Percentiles rank a stretch among this genome's conserved stretches.
These are phyloP conservation scores for Vanacampus margaritifer DNA, from an alignment of 2,113 vertebrate genomes.

Conservation along the genomic window DNA sequence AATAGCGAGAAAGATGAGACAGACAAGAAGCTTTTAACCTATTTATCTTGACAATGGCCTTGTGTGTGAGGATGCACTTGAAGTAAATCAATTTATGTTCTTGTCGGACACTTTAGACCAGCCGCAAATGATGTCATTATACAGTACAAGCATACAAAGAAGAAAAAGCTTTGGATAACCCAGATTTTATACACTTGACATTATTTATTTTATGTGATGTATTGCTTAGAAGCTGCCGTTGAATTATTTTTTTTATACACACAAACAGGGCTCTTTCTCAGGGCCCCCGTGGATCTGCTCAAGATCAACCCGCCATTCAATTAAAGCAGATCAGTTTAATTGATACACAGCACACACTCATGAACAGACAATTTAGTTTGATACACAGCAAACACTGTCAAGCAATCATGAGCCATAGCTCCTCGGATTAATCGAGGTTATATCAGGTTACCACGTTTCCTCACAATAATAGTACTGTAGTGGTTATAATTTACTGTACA, in stretches of 20 bases:
- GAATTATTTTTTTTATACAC: no score
- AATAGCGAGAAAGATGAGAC: background rate
- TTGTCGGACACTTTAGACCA: background rate
- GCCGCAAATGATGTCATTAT: slow-evolving; percentile 18
- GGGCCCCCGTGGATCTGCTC: slow-evolving; percentile 41
- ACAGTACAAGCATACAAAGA: background rate
- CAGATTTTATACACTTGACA: slow-evolving; percentile 22
- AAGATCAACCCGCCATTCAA: slow-evolving; percentile 28
- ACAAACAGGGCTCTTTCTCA: slow-evolving; percentile 4
- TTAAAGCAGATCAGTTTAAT: slow-evolving; percentile 14
- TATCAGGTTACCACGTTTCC: background rate
- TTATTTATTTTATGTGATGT: background rate
- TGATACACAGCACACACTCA: slow-evolving; percentile 30
- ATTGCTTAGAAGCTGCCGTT: no score
- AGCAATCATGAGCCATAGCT: slow-evolving; percentile 1
- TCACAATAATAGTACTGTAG: no score
- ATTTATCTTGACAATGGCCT: no score
- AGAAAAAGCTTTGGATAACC: slow-evolving; percentile 2
- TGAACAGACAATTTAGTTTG: slow-evolving; percentile 12
- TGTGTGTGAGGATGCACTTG: background rate
- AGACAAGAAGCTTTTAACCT: background rate
- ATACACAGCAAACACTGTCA: slow-evolving; percentile 30
- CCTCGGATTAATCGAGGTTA: background rate
- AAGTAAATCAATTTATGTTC: background rate
- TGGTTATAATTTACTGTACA: no score